Evolutionary conservation across 2,797 vertebrate species (phyloP).

Genomic region (Nannoperca obscura): DNA sequence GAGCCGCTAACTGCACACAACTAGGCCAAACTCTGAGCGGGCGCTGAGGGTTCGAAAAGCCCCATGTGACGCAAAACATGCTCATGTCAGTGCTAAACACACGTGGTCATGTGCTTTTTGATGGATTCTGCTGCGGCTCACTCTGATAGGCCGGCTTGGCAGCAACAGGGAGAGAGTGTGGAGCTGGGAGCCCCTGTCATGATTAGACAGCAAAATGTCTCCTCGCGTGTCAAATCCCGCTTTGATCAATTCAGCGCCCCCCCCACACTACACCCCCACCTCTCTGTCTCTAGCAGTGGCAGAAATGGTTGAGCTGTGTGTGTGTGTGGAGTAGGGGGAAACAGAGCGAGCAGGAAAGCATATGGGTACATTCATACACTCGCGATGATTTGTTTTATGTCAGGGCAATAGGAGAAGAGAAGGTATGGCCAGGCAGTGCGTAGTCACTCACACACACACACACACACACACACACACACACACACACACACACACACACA

Average conservation of each 20-base stretch:
- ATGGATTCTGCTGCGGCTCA: conserved; percentile 49
- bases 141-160: conserved; percentile 40
- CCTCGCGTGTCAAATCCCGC: conserved; percentile 64
- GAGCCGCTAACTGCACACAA: conserved; percentile 7
- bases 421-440: conserved; percentile 49
- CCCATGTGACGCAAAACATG: conserved; percentile 54
- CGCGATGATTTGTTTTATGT: conserved; percentile 65
- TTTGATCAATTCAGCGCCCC: conserved; percentile 68
- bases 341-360: conserved; percentile 50
- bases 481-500: too few relatives aligned
- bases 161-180: conserved; percentile 45
- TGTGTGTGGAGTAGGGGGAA: conserved; percentile 23
- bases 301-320: conserved; percentile 39
- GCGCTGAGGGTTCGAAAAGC: conserved; percentile 27
- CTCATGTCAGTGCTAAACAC: conserved; percentile 52
- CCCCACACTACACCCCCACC: background rate
- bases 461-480: conserved; percentile 43
- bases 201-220: conserved; percentile 79
- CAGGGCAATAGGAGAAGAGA: conserved; percentile 49
- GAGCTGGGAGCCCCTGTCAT: conserved; percentile 71
- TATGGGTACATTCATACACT: conserved; percentile 60
- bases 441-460: conserved; percentile 11
- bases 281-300: conserved; percentile 44
- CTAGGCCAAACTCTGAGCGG: conserved; percentile 19
- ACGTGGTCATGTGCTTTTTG: conserved; percentile 51